A percentile compares a stretch with the other conserved stretches of the same genome.
phyloP scores from a whole-genome alignment of 2,113 vertebrate species.

The Pachycephala philippinensis region DNA sequence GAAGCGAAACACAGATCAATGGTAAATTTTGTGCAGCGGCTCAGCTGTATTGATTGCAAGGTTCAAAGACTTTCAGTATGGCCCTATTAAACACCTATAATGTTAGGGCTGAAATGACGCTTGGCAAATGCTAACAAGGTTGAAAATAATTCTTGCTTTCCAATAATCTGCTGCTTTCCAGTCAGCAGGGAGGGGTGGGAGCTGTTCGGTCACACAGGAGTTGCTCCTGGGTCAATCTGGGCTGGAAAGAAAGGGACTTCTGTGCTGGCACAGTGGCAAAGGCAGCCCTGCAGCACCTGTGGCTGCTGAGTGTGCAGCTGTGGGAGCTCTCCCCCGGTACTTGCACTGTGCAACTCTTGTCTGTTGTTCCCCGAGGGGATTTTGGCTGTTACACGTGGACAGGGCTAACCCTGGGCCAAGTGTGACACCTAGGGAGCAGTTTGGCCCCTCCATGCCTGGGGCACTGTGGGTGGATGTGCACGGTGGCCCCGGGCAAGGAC shows the following conservation, averaged over 20 bases:
- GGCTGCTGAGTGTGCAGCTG: background rate
- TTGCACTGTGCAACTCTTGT: accelerated
- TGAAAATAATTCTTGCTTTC: background rate
- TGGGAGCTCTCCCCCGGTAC: accelerated
- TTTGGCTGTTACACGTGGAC: background rate
- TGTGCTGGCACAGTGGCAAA: background rate
- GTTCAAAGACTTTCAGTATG: background rate
- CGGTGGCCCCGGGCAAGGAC: accelerated
- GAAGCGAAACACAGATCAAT: constrained; percentile 14
- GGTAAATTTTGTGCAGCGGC: background rate
- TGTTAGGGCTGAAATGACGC: background rate
- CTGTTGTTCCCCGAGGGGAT: background rate
- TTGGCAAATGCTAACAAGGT: background rate
- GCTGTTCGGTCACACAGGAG: background rate
- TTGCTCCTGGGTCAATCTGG: background rate
- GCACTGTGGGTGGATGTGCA: accelerated
- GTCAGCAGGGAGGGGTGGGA: background rate
- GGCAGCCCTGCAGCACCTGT: background rate
- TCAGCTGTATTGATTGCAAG: constrained; percentile 10
- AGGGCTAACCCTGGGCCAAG: background rate
- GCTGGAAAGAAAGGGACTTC: background rate
- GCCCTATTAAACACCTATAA: background rate
- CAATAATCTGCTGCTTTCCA: background rate
- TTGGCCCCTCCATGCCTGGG: accelerated
- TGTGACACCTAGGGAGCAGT: accelerated